Conservation (phyloP, 2,797 vertebrate genomes). For the Parambassis ranga region DNA sequence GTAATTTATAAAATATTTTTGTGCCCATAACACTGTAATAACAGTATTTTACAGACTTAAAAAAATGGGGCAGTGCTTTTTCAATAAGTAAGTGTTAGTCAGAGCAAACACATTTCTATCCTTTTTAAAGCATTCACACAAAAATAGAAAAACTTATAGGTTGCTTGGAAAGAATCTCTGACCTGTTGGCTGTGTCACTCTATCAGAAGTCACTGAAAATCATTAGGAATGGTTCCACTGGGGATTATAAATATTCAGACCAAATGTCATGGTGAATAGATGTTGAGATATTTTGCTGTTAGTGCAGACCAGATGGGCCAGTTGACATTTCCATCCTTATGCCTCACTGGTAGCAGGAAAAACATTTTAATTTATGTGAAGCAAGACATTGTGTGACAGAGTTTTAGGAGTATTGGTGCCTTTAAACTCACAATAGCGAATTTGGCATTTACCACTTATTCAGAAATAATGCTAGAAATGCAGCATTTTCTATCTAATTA, state of each 20-base stretch:
- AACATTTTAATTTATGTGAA: slow-evolving; percentile 1
- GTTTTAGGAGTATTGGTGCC: background rate
- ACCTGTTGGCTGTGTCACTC: too few relatives aligned
- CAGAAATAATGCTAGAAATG: background rate
- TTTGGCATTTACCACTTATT: background rate
- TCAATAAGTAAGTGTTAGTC: background rate
- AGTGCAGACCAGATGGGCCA: slow-evolving; percentile 13
- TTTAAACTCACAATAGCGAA: background rate
- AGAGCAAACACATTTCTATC: background rate
- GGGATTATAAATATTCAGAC: slow-evolving; percentile 5
- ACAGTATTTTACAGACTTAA: too few relatives aligned
- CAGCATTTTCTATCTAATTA: background rate
- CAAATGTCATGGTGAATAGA: slow-evolving; percentile 22
- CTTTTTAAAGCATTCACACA: background rate
- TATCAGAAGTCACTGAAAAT: background rate
- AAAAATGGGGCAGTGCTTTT: too few relatives aligned
- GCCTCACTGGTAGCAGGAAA: background rate
- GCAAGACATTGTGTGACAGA: background rate
- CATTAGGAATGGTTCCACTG: background rate
- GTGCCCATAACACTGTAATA: too few relatives aligned
- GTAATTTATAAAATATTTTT: too few relatives aligned
- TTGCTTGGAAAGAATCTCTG: too few relatives aligned
- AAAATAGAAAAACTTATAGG: background rate
- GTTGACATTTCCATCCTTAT: slow-evolving; percentile 21
- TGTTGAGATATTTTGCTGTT: slow-evolving; percentile 11